Evolutionary conservation across 1,140 invertebrate species (phyloP).

Genomic region (Aradophagus sp.): DNA sequence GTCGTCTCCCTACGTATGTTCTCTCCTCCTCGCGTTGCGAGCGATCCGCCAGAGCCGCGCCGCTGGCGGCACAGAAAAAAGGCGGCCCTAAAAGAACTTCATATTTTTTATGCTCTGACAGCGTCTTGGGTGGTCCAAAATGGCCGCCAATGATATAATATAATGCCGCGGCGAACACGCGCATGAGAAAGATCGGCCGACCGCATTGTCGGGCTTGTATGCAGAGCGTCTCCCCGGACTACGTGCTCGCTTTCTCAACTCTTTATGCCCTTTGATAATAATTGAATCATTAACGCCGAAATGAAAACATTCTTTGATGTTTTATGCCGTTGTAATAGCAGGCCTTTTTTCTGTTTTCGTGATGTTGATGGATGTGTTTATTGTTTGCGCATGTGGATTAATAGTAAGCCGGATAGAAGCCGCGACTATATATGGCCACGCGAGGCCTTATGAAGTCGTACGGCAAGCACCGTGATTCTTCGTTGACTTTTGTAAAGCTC

Average conservation of each 20-base stretch:
- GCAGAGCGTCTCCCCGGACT: constrained; percentile 39
- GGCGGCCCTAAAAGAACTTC: constrained; percentile 76
- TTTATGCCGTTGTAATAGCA: constrained; percentile 32
- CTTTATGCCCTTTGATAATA: constrained; percentile 48
- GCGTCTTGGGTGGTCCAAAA: constrained; percentile 76
- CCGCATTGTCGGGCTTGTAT: constrained; percentile 31
- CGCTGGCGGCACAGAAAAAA: constrained; percentile 73
- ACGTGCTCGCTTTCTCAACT: constrained; percentile 34
- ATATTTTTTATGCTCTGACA: constrained; percentile 76
- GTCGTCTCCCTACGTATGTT: constrained; percentile 51
- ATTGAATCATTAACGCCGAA: constrained; percentile 54
- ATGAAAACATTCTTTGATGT: constrained; percentile 43
- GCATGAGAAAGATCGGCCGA: constrained; percentile 24
- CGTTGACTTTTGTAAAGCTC: no score
- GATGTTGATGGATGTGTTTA: constrained; percentile 44
- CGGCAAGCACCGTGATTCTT: no score
- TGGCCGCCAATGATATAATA: constrained; percentile 76
- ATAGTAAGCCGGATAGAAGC: constrained; percentile 21
- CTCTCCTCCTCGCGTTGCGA: constrained; percentile 58
- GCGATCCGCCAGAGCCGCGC: constrained; percentile 64
- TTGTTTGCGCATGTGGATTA: constrained; percentile 26
- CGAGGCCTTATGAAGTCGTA: no score
- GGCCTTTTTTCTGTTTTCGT: constrained; percentile 35
- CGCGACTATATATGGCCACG: no score
- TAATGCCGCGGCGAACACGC: constrained; percentile 63